Conservation (phyloP, 2,797 vertebrate genomes). For the Arctocebus calabarensis region DNA sequence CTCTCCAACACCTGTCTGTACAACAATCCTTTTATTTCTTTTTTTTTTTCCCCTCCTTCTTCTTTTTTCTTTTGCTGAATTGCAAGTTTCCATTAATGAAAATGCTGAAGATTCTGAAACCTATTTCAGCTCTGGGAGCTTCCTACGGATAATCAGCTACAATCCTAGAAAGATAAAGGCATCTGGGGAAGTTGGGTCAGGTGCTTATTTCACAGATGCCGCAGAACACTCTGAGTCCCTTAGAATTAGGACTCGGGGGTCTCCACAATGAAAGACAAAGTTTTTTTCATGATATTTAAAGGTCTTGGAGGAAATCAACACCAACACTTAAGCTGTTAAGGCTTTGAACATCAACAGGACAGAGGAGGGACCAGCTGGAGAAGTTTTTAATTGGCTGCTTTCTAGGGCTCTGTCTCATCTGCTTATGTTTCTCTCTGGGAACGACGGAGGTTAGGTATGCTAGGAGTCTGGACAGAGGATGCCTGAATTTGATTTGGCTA, state of each 20-base stretch:
- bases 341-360: background rate
- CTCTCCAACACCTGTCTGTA: slow-evolving; percentile 71
- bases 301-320: slow-evolving; percentile 67
- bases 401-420: background rate
- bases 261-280: slow-evolving; percentile 62
- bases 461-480: background rate
- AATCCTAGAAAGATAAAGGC: background rate
- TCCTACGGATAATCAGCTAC: background rate
- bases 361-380: background rate
- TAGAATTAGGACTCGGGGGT: background rate
- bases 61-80: slow-evolving; percentile 62
- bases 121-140: slow-evolving; percentile 51
- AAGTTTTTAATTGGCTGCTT: background rate
- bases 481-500: background rate
- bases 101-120: slow-evolving; percentile 71
- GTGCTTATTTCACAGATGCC: background rate
- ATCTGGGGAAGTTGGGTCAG: background rate
- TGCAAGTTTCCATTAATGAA: slow-evolving; percentile 77
- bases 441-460: background rate
- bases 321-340: slow-evolving; percentile 34
- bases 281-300: slow-evolving; percentile 68
- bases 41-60: background rate
- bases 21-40: background rate
- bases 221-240: background rate
- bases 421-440: background rate